Percentiles rank a stretch among this genome's conserved stretches.
Evolutionary conservation across 2,797 vertebrate genomes (phyloP).

Genomic region (Falco biarmicus): DNA sequence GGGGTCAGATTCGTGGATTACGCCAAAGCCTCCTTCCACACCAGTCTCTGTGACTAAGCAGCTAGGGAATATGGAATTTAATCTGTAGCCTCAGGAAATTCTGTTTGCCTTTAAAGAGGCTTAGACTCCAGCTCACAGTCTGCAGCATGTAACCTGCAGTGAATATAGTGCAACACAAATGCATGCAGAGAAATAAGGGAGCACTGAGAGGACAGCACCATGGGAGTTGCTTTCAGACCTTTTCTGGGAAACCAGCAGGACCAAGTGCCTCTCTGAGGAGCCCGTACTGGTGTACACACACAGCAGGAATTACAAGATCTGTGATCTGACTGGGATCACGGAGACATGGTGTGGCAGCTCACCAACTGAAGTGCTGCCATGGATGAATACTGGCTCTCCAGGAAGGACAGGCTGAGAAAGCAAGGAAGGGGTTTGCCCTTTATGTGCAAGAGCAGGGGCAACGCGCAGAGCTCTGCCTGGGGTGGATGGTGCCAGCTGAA

Average conservation of each 20-base stretch:
- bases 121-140: not conserved
- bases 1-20: not conserved
- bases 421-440: fast-evolving
- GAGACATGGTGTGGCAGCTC: not conserved
- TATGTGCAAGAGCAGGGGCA: not conserved
- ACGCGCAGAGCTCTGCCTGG: not conserved
- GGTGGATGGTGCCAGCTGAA: not conserved
- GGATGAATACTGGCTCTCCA: not conserved
- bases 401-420: not conserved
- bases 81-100: not conserved
- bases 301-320: not conserved
- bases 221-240: not conserved
- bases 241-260: not conserved
- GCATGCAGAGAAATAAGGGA: not conserved
- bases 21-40: not conserved
- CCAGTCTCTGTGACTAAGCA: not conserved
- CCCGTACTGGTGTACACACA: not conserved
- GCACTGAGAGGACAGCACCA: not conserved
- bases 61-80: not conserved
- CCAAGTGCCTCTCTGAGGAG: not conserved
- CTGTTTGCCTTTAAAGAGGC: not conserved
- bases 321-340: not conserved
- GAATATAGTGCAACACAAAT: not conserved
- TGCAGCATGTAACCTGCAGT: not conserved
- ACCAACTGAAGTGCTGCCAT: not conserved